These are phyloP conservation scores for Chrysemys picta DNA, from an alignment of 2,113 vertebrate species.

Conservation along the genomic window DNA sequence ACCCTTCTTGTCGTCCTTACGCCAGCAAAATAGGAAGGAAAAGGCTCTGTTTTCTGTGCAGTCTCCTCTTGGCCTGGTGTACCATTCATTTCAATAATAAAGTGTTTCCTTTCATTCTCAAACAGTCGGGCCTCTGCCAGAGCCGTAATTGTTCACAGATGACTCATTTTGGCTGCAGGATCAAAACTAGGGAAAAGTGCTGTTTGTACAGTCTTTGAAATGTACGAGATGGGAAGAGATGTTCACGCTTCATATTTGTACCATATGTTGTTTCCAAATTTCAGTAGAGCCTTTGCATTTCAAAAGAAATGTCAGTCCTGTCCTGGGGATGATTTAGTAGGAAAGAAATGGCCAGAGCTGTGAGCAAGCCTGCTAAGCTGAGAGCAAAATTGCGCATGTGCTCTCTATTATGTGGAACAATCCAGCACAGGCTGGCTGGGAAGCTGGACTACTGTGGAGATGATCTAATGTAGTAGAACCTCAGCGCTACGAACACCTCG, in stretches of 20 bases:
- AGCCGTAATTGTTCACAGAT: constrained; percentile 78
- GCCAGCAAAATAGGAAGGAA: constrained; percentile 54
- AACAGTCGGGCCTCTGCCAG: constrained; percentile 70
- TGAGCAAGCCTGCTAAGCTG: background rate
- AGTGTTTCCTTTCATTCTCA: constrained; percentile 76
- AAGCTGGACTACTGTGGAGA: fast-evolving
- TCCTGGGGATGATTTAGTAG: constrained; percentile 58
- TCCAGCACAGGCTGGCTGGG: background rate
- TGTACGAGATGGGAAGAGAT: constrained; percentile 62
- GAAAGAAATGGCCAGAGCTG: background rate
- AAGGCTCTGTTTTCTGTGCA: constrained; percentile 50
- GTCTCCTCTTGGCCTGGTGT: constrained; percentile 52
- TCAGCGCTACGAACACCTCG: no score
- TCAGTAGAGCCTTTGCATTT: constrained; percentile 66
- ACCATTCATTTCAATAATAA: constrained; percentile 70
- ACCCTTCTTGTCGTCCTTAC: background rate
- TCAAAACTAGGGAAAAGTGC: constrained; percentile 68
- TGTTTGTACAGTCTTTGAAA: constrained; percentile 68
- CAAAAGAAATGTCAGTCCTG: constrained; percentile 56
- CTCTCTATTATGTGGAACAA: background rate
- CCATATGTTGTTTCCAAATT: constrained; percentile 71
- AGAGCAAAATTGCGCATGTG: background rate
- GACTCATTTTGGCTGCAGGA: constrained; percentile 73
- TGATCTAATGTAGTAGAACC: background rate
- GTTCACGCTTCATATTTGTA: constrained; percentile 67